Evolutionary conservation across 1,140 invertebrate species (phyloP).

Genomic region (Drosophila setifemur): DNA sequence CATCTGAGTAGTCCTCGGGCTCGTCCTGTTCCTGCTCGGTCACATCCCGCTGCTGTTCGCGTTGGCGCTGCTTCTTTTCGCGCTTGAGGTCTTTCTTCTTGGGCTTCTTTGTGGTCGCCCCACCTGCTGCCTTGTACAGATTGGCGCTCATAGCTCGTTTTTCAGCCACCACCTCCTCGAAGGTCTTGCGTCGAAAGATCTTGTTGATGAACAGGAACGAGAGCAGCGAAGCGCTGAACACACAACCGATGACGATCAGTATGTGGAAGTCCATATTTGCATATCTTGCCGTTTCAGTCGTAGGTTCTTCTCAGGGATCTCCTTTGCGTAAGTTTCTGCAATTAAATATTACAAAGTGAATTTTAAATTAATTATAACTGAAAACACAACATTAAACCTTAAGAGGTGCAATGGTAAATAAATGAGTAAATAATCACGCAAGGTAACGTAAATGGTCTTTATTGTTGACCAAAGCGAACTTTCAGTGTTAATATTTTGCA

Average conservation of each 20-base stretch:
- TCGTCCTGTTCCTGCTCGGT: slow-evolving; percentile 53
- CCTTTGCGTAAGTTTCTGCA: slow-evolving; percentile 27
- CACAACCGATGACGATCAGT: slow-evolving; percentile 78
- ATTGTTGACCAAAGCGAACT: no score
- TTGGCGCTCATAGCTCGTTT: slow-evolving; percentile 76
- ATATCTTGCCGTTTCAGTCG: slow-evolving; percentile 58
- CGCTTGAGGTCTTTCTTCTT: slow-evolving; percentile 79
- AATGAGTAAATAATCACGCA: no score
- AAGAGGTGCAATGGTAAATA: no score
- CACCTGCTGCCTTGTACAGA: slow-evolving; percentile 64
- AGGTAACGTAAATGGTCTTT: no score
- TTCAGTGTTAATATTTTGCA: no score
- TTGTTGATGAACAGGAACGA: slow-evolving; percentile 81
- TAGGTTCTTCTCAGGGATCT: slow-evolving; percentile 15
- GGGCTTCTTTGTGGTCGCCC: slow-evolving; percentile 59
- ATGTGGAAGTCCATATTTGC: slow-evolving; percentile 82
- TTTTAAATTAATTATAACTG: not conserved
- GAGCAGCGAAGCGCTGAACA: slow-evolving; percentile 76
- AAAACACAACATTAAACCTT: no score
- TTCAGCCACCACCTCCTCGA: slow-evolving; percentile 79
- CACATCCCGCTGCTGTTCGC: slow-evolving; percentile 64
- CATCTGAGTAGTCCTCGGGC: slow-evolving; percentile 76
- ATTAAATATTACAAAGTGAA: not conserved
- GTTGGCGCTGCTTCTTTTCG: slow-evolving; percentile 70
- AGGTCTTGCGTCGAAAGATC: slow-evolving; percentile 78